phyloP scores from a whole-genome alignment of 2,797 vertebrate species.

The Amphiprion clarkii region DNA sequence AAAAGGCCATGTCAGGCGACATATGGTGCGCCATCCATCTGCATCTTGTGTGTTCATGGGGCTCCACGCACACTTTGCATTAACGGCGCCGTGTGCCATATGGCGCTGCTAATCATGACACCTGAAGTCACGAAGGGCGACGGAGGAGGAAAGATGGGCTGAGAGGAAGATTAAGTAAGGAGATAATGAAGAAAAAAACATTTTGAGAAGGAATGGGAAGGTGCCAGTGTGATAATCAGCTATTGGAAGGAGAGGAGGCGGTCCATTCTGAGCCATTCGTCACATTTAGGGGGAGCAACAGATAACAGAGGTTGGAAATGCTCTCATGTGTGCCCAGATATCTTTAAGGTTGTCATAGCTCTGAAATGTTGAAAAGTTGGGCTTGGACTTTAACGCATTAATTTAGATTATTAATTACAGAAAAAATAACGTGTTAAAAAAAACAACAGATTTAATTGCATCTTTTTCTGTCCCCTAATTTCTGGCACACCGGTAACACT shows the following conservation, averaged over 20 bases:
- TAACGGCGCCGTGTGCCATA: conserved; percentile 13
- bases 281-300: neutral
- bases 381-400: too few species aligned
- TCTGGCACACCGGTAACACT: too few species aligned
- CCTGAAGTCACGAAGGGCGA: conserved; percentile 3
- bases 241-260: neutral
- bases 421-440: too few species aligned
- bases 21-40: conserved; percentile 27
- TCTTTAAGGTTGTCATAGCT: neutral
- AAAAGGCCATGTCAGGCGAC: conserved; percentile 18
- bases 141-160: neutral
- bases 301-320: neutral
- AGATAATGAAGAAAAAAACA: neutral
- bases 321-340: neutral
- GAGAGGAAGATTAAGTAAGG: neutral
- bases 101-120: conserved; percentile 34
- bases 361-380: too few species aligned
- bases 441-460: too few species aligned
- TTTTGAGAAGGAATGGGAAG: conserved; percentile 1
- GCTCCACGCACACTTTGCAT: conserved; percentile 3
- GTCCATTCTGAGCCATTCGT: neutral
- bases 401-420: too few species aligned
- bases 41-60: neutral
- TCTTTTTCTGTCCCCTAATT: too few species aligned
- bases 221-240: neutral